Conservation (phyloP, 2,888 invertebrate genomes). For the Rhagonycha lutea region DNA sequence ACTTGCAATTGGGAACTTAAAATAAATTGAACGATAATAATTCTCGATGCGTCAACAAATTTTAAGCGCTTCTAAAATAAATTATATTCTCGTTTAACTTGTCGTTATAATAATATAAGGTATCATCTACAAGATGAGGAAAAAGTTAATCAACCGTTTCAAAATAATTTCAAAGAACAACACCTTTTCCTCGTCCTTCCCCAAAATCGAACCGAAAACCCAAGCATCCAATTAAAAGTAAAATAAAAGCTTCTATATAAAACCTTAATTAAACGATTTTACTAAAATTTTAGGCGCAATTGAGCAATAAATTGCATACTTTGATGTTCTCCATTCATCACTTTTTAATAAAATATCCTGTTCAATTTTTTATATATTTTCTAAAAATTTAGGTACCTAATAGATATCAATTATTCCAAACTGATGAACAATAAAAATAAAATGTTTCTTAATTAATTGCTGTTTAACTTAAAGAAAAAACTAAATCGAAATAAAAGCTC, state of each 20-base stretch:
- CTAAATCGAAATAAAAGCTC: constrained; percentile 26
- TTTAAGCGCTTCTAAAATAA: not conserved
- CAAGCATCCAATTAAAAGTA: not conserved
- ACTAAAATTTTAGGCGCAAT: not conserved
- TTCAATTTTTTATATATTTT: not conserved
- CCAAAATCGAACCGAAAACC: not conserved
- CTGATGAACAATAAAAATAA: constrained; percentile 7
- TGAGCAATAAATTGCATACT: not conserved
- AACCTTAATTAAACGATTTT: not conserved
- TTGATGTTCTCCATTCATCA: constrained; percentile 20
- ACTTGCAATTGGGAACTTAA: constrained; percentile 27
- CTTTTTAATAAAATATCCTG: constrained; percentile 10
- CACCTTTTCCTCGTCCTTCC: not conserved
- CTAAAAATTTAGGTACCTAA: not conserved
- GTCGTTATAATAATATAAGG: not conserved
- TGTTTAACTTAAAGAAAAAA: constrained; percentile 23
- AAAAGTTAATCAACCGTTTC: not conserved
- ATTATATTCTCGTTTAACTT: not conserved
- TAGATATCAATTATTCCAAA: constrained; percentile 28
- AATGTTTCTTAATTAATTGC: constrained; percentile 24
- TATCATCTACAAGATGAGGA: not conserved
- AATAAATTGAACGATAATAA: not conserved
- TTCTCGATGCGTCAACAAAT: not conserved
- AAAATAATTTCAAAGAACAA: not conserved
- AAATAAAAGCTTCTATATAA: not conserved